phyloP scores from a whole-genome alignment of 2,113 vertebrate species.

The Tricholaema leucomelas region DNA sequence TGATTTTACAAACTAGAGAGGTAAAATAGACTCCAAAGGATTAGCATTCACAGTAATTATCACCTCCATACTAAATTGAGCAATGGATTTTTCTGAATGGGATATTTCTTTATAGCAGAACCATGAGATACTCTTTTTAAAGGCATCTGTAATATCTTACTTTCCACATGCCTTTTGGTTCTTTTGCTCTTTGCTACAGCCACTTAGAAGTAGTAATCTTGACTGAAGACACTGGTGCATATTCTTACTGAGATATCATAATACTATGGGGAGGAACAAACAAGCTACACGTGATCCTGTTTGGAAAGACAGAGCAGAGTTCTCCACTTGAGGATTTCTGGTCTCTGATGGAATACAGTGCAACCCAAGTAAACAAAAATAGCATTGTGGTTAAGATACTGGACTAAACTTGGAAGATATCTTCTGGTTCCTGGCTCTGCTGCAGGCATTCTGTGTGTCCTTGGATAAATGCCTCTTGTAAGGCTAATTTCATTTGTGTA shows the following conservation, averaged over 20 bases:
- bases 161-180: background rate
- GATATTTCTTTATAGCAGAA: constrained; percentile 6
- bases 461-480: constrained; percentile 52
- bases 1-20: constrained; percentile 10
- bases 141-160: background rate
- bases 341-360: background rate
- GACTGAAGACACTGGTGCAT: background rate
- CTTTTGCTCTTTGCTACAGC: background rate
- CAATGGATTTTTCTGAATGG: constrained; percentile 43
- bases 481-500: constrained; percentile 54
- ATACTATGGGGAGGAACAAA: background rate
- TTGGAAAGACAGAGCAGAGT: background rate
- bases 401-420: constrained; percentile 43
- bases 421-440: constrained; percentile 43
- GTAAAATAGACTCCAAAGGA: constrained; percentile 49
- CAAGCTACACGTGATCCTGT: background rate
- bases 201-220: background rate
- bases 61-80: constrained; percentile 27
- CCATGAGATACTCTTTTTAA: background rate
- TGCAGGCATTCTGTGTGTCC: constrained; percentile 45
- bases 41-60: constrained; percentile 52
- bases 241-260: background rate
- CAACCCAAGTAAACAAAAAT: constrained; percentile 30
- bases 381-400: constrained; percentile 34
- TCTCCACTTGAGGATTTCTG: background rate